A percentile compares a stretch with the other conserved stretches of the same genome.
phyloP scores from a whole-genome alignment of 2,888 invertebrate genomes.

The Drosophila dives region DNA sequence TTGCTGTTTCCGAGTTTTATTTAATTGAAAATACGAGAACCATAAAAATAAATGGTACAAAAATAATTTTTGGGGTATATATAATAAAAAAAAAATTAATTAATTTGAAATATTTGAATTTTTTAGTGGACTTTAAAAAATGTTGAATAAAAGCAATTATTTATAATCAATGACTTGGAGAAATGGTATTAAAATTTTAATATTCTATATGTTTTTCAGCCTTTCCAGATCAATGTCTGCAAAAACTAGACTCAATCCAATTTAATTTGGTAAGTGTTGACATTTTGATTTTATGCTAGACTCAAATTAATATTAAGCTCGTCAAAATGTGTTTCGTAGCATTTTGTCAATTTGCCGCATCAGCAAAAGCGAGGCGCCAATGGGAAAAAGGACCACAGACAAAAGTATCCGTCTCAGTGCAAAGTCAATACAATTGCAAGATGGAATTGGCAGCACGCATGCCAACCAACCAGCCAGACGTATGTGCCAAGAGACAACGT shows the following conservation, averaged over 20 bases:
- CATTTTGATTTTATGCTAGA: constrained; percentile 10
- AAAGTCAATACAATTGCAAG: constrained; percentile 61
- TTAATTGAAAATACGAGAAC: constrained; percentile 35
- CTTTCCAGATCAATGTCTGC: neutral
- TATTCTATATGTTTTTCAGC: no score
- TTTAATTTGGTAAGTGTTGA: constrained; percentile 19
- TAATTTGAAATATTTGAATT: neutral
- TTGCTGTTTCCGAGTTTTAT: constrained; percentile 40
- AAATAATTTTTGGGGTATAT: neutral
- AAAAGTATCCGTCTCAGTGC: constrained; percentile 43
- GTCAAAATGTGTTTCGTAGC: constrained; percentile 35
- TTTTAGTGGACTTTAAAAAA: neutral
- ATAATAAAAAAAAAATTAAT: constrained; percentile 20
- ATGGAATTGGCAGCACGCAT: constrained; percentile 55
- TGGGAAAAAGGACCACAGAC: constrained; percentile 21
- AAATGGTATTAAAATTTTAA: neutral
- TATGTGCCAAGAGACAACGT: constrained; percentile 17
- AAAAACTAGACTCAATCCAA: neutral
- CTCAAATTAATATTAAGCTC: constrained; percentile 64
- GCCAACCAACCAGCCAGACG: constrained; percentile 29
- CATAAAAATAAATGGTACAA: constrained; percentile 6
- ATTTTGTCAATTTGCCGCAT: constrained; percentile 70
- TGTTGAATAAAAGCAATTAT: neutral
- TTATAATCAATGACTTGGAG: neutral
- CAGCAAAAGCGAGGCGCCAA: constrained; percentile 47